Conservation (phyloP, 1,140 invertebrate species). For the Camponotus pennsylvanicus region DNA sequence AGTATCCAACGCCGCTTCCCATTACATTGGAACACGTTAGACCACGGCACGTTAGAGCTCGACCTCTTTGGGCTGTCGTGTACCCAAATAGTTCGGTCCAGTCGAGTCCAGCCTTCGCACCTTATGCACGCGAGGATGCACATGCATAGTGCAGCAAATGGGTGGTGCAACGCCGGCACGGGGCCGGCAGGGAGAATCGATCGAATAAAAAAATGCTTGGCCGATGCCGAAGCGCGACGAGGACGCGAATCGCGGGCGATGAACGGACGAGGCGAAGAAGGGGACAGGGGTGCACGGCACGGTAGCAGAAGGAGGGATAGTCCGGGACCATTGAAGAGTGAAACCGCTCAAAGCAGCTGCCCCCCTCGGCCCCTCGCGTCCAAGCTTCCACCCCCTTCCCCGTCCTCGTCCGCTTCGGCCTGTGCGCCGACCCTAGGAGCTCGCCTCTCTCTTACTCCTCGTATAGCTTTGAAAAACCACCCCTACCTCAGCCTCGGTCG, state of each 20-base stretch:
- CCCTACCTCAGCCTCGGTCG: constrained; percentile 66
- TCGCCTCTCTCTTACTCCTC: constrained; percentile 74
- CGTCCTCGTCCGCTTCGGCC: constrained; percentile 69
- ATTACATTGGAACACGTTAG: constrained; percentile 63
- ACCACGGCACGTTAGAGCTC: constrained; percentile 72
- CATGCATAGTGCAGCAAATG: constrained; percentile 74
- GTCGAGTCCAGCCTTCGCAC: constrained; percentile 71
- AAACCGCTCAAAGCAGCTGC: constrained; percentile 85
- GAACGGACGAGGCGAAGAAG: constrained; percentile 70
- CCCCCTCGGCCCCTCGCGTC: constrained; percentile 74
- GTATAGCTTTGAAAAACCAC: constrained; percentile 74
- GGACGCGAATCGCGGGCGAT: constrained; percentile 78
- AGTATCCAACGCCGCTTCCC: constrained; percentile 39
- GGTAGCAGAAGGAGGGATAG: constrained; percentile 75
- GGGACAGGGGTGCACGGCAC: constrained; percentile 71
- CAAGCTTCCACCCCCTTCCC: constrained; percentile 68
- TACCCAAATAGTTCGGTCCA: constrained; percentile 72
- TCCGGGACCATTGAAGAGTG: constrained; percentile 84
- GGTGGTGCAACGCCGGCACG: constrained; percentile 60
- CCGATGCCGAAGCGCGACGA: constrained; percentile 78
- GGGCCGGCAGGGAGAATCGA: constrained; percentile 72
- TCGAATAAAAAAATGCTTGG: constrained; percentile 78
- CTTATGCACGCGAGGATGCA: constrained; percentile 75
- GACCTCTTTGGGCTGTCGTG: constrained; percentile 66
- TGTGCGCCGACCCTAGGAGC: constrained; percentile 73